Base-by-base conservation (phyloP, 2,888 invertebrate genomes). In the Balanococcus diminutus region DNA sequence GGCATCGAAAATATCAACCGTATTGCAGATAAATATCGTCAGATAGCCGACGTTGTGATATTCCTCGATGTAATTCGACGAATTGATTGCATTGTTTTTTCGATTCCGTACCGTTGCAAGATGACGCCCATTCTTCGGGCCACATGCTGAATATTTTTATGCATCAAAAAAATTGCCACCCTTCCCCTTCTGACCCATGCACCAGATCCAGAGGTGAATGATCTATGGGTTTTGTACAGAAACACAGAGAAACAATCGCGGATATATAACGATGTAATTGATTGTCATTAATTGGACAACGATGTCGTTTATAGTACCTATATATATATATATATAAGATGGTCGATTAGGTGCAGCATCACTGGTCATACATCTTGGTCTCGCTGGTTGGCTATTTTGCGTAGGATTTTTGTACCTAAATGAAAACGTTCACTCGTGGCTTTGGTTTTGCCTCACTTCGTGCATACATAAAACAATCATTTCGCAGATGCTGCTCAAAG, bases 211-310 rank as follows among this genome's bases (percentile, higher is more conserved):
- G 46, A 46, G 82, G 82, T 82, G 82, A 82, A 82, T 82, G 82
- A 82, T 82, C 82, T 82, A 82, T 56, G 3, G 56, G 9, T 51
- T 31, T 28, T 31, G 56, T 56, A 22, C 22, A 3, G 22, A 56
- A 56, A 56, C 5, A 56, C n/a, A 56, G 11, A 56, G 19, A 82
- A 31, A 82, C 51, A 82, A 82, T 82, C 16, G 51, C 82, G 32
- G 56, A 82, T 82, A 11, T 81, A 31, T 82, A 51, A 56, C 75
- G 75, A 79, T 79, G 75, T 82, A 82, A 82, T 82, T 82, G 82
- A 82, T 82, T 82, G 82, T 82, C 82, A 82, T 82, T 82, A 82
- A 82, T 82, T 82, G 82, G 82, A 82, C 82, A 56, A 19, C 51
- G 51, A 82, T 82, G 82, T 82, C 82, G 25, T 82, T 28, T 32